Percentiles rank a stretch among this genome's conserved stretches.
phyloP scores from a whole-genome alignment of 1,140 invertebrate species.

The Rhysida immarginata region DNA sequence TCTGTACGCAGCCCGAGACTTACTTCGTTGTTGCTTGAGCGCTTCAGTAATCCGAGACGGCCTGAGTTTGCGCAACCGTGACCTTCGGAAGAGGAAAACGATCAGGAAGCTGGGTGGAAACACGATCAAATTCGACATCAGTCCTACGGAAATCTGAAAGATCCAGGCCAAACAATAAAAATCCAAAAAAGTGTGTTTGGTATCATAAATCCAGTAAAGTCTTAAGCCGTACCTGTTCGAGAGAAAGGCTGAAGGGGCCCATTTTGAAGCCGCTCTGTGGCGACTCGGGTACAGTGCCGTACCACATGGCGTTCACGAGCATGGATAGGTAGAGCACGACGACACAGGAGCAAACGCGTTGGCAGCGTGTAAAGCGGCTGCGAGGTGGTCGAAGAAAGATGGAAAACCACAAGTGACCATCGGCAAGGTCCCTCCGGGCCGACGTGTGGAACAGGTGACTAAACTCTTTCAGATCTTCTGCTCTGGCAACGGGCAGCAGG shows the following conservation, averaged over 20 bases:
- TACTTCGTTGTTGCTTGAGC: not conserved
- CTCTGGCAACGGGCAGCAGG: constrained; percentile 37
- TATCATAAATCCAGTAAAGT: no score
- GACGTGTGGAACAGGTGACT: constrained; percentile 33
- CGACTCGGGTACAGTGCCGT: constrained; percentile 23
- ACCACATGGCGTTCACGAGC: constrained; percentile 42
- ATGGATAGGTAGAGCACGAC: constrained; percentile 38
- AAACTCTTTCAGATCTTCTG: constrained; percentile 32
- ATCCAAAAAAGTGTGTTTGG: not conserved
- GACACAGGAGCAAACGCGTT: constrained; percentile 39
- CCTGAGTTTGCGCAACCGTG: constrained; percentile 15
- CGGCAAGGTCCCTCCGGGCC: constrained; percentile 33
- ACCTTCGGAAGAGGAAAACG: constrained; percentile 26
- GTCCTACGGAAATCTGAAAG: constrained; percentile 25
- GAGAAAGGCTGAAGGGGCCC: constrained; percentile 32
- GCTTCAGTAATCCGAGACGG: constrained; percentile 15
- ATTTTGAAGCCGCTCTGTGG: constrained; percentile 25
- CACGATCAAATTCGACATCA: constrained; percentile 30
- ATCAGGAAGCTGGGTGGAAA: constrained; percentile 38
- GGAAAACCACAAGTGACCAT: constrained; percentile 43
- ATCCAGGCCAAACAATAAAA: constrained; percentile 4
- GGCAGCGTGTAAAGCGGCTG: constrained; percentile 35
- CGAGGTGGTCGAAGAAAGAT: constrained; percentile 37
- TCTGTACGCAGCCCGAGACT: no score
- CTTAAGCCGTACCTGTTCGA: constrained; percentile 18